Percentiles rank a stretch among this genome's conserved stretches.
These are phyloP conservation scores for Shargacucullia verbasci DNA, from an alignment of 2,888 invertebrate species.

Conservation along the genomic window DNA sequence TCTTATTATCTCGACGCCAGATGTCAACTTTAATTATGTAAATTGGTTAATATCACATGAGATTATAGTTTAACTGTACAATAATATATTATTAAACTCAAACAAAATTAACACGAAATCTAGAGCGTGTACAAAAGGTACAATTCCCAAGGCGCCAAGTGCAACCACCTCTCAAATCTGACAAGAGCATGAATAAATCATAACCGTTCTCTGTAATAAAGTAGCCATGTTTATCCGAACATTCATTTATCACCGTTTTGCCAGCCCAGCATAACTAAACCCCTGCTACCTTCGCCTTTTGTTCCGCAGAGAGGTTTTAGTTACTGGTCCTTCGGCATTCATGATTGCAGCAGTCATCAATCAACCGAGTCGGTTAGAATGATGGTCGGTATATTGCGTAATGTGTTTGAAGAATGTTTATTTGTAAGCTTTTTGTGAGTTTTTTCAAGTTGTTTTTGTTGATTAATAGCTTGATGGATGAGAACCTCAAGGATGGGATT, in stretches of 20 bases:
- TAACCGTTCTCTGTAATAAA: conserved; percentile 85
- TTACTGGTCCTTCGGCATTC: conserved; percentile 68
- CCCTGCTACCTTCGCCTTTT: conserved; percentile 48
- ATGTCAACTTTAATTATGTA: no score
- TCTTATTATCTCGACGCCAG: no score
- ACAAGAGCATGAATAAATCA: conserved; percentile 87
- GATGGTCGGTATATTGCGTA: conserved; percentile 78
- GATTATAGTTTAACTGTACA: no score
- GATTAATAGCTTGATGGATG: conserved; percentile 77
- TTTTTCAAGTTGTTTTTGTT: conserved; percentile 72
- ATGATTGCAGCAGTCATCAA: conserved; percentile 79
- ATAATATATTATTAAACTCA: neutral
- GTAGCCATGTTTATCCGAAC: conserved; percentile 85
- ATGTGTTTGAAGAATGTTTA: conserved; percentile 80
- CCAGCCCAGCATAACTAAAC: conserved; percentile 66
- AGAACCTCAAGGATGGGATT: conserved; percentile 48
- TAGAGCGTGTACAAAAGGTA: conserved; percentile 37
- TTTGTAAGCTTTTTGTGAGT: conserved; percentile 70
- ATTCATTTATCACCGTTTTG: conserved; percentile 84
- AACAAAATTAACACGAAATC: conserved; percentile 29
- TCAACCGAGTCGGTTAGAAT: conserved; percentile 76
- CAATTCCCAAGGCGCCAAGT: conserved; percentile 64
- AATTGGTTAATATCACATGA: no score
- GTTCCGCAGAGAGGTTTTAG: conserved; percentile 51
- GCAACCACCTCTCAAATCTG: conserved; percentile 80